These are phyloP conservation scores for Sander vitreus DNA, from an alignment of 2,113 vertebrate genomes.

Conservation along the genomic window DNA sequence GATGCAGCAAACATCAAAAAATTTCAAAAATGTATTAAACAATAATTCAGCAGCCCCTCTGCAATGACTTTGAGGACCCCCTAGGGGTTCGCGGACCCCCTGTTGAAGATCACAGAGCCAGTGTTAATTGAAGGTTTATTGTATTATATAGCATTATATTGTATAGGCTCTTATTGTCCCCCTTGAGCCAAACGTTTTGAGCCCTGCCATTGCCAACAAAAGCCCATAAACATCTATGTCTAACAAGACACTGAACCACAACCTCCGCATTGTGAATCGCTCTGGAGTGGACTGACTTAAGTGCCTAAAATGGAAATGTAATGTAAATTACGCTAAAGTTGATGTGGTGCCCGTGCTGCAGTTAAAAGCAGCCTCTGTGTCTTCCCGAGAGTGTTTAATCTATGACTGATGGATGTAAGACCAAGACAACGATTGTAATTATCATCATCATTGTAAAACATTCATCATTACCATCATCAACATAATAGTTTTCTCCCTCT, in stretches of 20 bases:
- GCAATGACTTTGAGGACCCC: no score
- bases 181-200: background rate
- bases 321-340: constrained; percentile 50
- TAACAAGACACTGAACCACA: constrained; percentile 24
- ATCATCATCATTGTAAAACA: constrained; percentile 75
- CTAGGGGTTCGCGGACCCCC: no score
- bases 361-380: constrained; percentile 37
- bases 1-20: no score
- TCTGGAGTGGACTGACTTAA: constrained; percentile 40
- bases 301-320: constrained; percentile 58
- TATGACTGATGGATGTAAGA: constrained; percentile 69
- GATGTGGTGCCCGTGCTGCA: constrained; percentile 33
- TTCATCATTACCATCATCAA: constrained; percentile 75
- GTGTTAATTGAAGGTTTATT: background rate
- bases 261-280: constrained; percentile 11
- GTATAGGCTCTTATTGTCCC: background rate
- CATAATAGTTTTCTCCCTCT: constrained; percentile 62
- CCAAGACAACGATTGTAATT: constrained; percentile 67
- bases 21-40: no score
- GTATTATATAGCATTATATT: background rate
- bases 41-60: no score
- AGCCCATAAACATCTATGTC: constrained; percentile 30
- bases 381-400: constrained; percentile 61
- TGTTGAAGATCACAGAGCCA: no score
- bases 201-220: background rate